phyloP scores from a whole-genome alignment of 2,888 invertebrate species.

The Exephanes ischioxanthus region DNA sequence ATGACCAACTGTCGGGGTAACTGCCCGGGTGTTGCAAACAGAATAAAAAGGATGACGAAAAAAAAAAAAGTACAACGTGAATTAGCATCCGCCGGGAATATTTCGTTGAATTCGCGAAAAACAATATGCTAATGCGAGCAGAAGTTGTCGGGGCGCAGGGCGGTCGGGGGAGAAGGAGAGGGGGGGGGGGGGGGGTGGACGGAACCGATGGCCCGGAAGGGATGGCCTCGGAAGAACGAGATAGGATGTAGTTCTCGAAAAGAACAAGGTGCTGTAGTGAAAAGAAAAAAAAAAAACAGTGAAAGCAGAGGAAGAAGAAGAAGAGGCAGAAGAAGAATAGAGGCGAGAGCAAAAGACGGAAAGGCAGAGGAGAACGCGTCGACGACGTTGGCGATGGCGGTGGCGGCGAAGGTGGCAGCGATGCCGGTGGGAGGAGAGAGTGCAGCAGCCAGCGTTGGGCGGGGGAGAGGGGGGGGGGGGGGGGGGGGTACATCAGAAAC shows the following conservation, averaged over 20 bases:
- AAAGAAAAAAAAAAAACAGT: constrained; percentile 9
- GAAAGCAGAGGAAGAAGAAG: neutral
- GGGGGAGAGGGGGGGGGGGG: constrained; percentile 70
- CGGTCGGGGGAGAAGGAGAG: constrained; percentile 36
- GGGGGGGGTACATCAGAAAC: constrained; percentile 83
- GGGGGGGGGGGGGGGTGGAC: constrained; percentile 64
- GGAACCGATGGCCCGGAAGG: constrained; percentile 68
- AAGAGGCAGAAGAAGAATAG: constrained; percentile 18
- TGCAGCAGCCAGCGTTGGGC: constrained; percentile 23
- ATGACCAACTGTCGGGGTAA: constrained; percentile 82
- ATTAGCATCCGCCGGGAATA: constrained; percentile 82
- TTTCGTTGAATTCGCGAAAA: constrained; percentile 83
- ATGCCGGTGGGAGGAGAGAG: constrained; percentile 57
- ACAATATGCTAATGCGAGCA: constrained; percentile 84
- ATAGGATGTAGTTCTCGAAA: constrained; percentile 16
- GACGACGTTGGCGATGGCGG: constrained; percentile 57
- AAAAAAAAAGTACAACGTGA: constrained; percentile 78
- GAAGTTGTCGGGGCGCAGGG: constrained; percentile 60
- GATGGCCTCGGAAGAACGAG: constrained; percentile 36
- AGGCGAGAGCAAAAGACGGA: constrained; percentile 25
- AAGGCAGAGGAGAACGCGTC: constrained; percentile 13
- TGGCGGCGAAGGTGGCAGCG: constrained; percentile 62
- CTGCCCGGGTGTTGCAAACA: constrained; percentile 51
- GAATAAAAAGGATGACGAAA: constrained; percentile 74
- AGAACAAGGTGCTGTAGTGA: neutral